Evolutionary conservation across 1,140 invertebrate genomes (phyloP).

Genomic region (Ptiloglossa arizonensis): DNA sequence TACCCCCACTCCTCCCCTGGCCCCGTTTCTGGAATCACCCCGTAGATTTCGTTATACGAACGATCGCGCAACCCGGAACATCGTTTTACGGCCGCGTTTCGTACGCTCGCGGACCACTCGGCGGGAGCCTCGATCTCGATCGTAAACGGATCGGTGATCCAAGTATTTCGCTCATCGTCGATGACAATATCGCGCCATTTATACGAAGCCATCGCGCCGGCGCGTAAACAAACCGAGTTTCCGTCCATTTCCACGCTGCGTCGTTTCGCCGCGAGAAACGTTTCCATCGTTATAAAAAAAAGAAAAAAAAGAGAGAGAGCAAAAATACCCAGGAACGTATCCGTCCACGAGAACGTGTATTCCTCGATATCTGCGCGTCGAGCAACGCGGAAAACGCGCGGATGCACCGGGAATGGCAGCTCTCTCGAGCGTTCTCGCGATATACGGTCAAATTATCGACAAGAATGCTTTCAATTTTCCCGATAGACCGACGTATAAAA

Average conservation of each 20-base stretch:
- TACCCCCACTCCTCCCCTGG: no score
- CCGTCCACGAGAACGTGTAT: not conserved
- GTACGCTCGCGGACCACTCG: not conserved
- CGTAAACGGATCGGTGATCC: slow-evolving; percentile 4
- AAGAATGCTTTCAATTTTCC: no score
- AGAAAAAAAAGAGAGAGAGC: no score
- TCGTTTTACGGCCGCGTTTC: not conserved
- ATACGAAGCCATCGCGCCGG: not conserved
- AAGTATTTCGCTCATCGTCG: not conserved
- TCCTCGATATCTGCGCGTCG: slow-evolving; percentile 18
- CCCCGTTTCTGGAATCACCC: no score
- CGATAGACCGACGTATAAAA: no score
- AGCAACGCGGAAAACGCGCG: not conserved
- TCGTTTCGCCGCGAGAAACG: not conserved
- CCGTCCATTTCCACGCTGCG: not conserved
- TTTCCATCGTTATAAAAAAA: slow-evolving; percentile 11
- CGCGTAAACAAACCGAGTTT: slow-evolving; percentile 9
- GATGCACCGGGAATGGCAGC: slow-evolving; percentile 1
- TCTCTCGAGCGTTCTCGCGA: not conserved
- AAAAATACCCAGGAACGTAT: not conserved
- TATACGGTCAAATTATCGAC: slow-evolving; percentile 19
- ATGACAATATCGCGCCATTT: slow-evolving; percentile 10
- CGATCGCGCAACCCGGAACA: not conserved
- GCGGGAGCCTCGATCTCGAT: not conserved
- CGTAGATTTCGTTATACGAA: not conserved